Evolutionary conservation across 2,113 vertebrate genomes (phyloP).

Genomic region (Sigmodon hispidus): DNA sequence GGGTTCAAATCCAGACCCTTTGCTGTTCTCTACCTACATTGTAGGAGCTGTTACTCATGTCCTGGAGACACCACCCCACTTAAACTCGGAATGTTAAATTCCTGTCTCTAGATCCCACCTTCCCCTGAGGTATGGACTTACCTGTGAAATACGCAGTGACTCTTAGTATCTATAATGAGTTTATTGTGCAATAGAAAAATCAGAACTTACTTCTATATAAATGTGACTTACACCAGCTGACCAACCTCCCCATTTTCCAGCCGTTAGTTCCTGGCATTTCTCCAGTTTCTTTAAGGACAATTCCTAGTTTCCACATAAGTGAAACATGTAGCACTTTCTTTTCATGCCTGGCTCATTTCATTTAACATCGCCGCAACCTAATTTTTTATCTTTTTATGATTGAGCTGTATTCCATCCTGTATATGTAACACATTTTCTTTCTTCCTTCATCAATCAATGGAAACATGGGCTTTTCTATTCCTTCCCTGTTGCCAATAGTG

Average conservation of each 20-base stretch:
- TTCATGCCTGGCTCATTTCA: not conserved
- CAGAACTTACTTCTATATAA: not conserved
- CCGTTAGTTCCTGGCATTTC: not conserved
- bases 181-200: not conserved
- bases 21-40: not conserved
- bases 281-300: not conserved
- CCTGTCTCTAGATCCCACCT: not conserved
- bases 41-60: not conserved
- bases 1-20: not conserved
- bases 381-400: no score
- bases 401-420: not conserved
- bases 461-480: not conserved
- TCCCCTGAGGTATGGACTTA: not conserved
- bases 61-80: not conserved
- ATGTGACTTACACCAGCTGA: fast-evolving
- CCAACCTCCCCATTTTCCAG: not conserved
- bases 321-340: not conserved
- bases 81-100: not conserved
- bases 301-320: not conserved
- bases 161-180: not conserved
- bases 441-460: not conserved
- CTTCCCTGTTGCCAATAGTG: not conserved
- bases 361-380: not conserved
- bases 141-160: not conserved
- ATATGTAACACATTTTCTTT: not conserved